Percentiles rank a stretch among this genome's conserved stretches.
Evolutionary conservation across 2,888 invertebrate species (phyloP).

Genomic region (Sarcophaga rosellei): DNA sequence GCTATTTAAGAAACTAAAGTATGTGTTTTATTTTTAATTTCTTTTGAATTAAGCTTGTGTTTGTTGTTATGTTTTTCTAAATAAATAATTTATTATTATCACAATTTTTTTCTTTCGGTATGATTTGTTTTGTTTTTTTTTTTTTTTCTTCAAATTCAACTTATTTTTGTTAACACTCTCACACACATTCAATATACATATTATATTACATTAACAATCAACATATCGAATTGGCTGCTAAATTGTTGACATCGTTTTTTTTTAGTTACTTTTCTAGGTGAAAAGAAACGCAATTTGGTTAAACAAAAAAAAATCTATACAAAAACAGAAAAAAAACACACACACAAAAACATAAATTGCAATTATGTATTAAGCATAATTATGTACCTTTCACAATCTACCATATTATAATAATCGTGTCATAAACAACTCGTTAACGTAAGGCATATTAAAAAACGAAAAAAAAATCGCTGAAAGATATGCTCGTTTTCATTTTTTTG

Average conservation of each 20-base stretch:
- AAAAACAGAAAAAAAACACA: too few species aligned
- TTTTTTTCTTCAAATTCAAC: background rate
- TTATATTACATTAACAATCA: too few species aligned
- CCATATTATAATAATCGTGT: background rate
- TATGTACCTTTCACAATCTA: conserved; percentile 60
- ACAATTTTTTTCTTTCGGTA: background rate
- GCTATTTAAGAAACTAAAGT: background rate
- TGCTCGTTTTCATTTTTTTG: conserved; percentile 43
- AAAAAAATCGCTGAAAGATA: conserved; percentile 17
- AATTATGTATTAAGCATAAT: conserved; percentile 46
- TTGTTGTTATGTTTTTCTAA: background rate
- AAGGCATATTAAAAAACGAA: conserved; percentile 4
- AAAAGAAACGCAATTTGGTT: background rate
- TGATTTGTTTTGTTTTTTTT: background rate
- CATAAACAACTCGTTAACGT: background rate
- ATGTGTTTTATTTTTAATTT: background rate
- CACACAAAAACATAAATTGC: too few species aligned
- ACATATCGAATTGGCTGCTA: too few species aligned
- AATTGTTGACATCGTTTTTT: too few species aligned
- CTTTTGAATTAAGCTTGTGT: background rate
- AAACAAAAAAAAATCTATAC: background rate
- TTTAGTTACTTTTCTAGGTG: too few species aligned
- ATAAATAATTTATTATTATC: too few species aligned
- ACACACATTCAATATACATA: too few species aligned
- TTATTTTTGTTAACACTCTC: too few species aligned